phyloP scores from a whole-genome alignment of 2,113 vertebrate species.

The Cheirogaleus medius region DNA sequence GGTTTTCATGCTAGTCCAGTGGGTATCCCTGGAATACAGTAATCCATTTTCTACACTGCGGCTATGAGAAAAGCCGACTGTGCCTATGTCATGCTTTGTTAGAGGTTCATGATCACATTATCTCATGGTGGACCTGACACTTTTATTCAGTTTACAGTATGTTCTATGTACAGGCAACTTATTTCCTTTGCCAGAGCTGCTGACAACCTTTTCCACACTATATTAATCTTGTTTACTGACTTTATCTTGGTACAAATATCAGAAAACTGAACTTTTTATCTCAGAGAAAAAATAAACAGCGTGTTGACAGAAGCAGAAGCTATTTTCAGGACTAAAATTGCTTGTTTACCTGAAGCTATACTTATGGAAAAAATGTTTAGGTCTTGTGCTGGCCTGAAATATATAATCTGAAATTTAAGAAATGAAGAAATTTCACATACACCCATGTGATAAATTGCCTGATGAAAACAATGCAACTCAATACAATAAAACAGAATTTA shows the following conservation, averaged over 20 bases:
- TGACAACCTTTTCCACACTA: slow-evolving; percentile 98
- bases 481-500: slow-evolving; percentile 77
- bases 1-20: slow-evolving; percentile 87
- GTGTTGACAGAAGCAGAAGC: slow-evolving; percentile 92
- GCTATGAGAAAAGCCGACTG: slow-evolving; percentile 89
- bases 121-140: slow-evolving; percentile 96
- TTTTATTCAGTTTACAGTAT: slow-evolving; percentile 98
- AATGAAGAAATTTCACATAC: slow-evolving; percentile 83
- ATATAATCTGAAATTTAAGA: slow-evolving; percentile 88
- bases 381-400: slow-evolving; percentile 81
- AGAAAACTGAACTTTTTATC: slow-evolving; percentile 93
- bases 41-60: slow-evolving; percentile 98
- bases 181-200: slow-evolving; percentile 95
- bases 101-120: slow-evolving; percentile 99
- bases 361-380: slow-evolving; percentile 86
- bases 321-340: slow-evolving; percentile 92
- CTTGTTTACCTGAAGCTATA: slow-evolving; percentile 89
- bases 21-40: slow-evolving; percentile 88
- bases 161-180: slow-evolving; percentile 93
- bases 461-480: slow-evolving; percentile 78
- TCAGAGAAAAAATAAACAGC: slow-evolving; percentile 90
- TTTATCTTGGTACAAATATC: slow-evolving; percentile 97
- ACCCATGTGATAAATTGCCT: slow-evolving; percentile 80
- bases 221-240: slow-evolving; percentile 99
- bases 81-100: slow-evolving; percentile 98